Evolutionary conservation across 2,888 invertebrate species (phyloP).

Genomic region (Caenorhabditis plicata): DNA sequence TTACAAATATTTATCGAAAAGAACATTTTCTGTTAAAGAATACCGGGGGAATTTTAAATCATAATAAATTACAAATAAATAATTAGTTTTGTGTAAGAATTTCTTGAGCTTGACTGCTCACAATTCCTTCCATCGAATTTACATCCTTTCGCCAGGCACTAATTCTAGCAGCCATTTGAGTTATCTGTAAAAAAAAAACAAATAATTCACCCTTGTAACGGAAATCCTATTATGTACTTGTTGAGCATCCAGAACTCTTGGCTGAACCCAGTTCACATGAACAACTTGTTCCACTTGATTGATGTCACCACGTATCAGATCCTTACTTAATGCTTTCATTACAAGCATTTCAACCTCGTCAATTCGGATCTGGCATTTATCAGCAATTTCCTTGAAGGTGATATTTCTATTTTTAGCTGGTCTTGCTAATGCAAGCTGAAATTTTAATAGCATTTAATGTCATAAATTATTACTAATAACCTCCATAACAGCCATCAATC

Average conservation of each 20-base stretch:
- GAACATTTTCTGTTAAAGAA: too few species aligned
- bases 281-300: slow-evolving; percentile 73
- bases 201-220: too few species aligned
- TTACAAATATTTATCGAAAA: too few species aligned
- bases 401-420: slow-evolving; percentile 83
- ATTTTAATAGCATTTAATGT: slow-evolving; percentile 19
- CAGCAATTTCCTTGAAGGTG: slow-evolving; percentile 85
- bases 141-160: slow-evolving; percentile 79
- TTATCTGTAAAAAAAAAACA: too few species aligned
- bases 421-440: slow-evolving; percentile 90
- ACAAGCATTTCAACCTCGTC: slow-evolving; percentile 82
- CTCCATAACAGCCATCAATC: slow-evolving; percentile 93
- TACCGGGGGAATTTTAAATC: neutral
- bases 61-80: slow-evolving; percentile 5
- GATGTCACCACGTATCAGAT: slow-evolving; percentile 78
- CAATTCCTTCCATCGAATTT: slow-evolving; percentile 75
- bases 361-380: slow-evolving; percentile 76
- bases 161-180: slow-evolving; percentile 76
- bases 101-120: slow-evolving; percentile 78
- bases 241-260: slow-evolving; percentile 76
- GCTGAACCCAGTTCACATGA: slow-evolving; percentile 84
- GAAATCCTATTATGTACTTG: slow-evolving; percentile 68
- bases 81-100: slow-evolving; percentile 72
- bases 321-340: slow-evolving; percentile 95
- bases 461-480: slow-evolving; percentile 42